Conservation (phyloP, 2,113 vertebrate species). For the Stigmatopora nigra region DNA sequence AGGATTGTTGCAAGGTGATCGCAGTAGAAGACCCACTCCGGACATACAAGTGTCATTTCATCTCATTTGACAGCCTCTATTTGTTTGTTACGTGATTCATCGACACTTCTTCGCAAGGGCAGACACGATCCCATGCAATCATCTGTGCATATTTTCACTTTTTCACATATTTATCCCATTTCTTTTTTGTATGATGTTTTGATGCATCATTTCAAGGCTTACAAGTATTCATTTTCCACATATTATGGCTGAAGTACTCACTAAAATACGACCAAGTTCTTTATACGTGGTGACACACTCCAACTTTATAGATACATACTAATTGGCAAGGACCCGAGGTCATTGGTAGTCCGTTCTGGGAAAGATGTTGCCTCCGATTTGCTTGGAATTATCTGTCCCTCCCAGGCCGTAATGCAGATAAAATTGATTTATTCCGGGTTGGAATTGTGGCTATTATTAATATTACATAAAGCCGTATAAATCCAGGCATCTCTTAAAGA, state of each 20-base stretch:
- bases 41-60: slow-evolving; percentile 38
- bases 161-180: not conserved
- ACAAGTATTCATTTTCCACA: not conserved
- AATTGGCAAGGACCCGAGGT: not conserved
- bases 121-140: slow-evolving; percentile 22
- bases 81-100: slow-evolving; percentile 59
- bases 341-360: too few relatives aligned
- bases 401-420: too few relatives aligned
- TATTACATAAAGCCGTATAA: not conserved
- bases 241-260: too few relatives aligned
- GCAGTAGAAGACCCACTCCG: slow-evolving; percentile 29
- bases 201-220: not conserved
- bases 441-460: not conserved
- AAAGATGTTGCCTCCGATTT: too few relatives aligned
- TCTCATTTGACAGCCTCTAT: slow-evolving; percentile 61
- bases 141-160: not conserved
- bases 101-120: slow-evolving; percentile 43
- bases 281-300: not conserved
- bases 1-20: slow-evolving; percentile 57
- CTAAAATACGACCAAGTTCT: not conserved
- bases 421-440: too few relatives aligned
- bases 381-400: too few relatives aligned
- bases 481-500: not conserved
- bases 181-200: slow-evolving; percentile 4
- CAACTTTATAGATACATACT: not conserved